phyloP scores from a whole-genome alignment of 1,140 invertebrate genomes.

The Venturia canescens region DNA sequence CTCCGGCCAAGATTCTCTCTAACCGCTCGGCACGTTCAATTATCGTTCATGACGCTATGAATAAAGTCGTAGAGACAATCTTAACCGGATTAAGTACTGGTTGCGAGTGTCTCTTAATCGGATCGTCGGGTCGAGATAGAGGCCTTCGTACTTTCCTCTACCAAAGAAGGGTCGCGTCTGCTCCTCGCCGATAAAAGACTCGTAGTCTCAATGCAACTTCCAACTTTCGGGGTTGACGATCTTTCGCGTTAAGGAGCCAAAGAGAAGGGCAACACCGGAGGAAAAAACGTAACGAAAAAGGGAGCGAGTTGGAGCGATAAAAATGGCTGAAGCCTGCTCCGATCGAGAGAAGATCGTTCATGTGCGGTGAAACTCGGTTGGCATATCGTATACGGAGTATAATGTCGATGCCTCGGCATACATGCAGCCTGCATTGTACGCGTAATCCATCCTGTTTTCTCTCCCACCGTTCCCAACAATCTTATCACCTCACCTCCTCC shows the following conservation, averaged over 20 bases:
- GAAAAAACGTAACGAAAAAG: neutral
- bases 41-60: constrained; percentile 28
- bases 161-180: neutral
- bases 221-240: constrained; percentile 9
- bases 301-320: neutral
- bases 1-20: neutral
- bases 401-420: neutral
- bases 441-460: constrained; percentile 2
- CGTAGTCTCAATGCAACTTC: neutral
- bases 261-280: neutral
- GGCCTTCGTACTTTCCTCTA: neutral
- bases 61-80: constrained; percentile 34
- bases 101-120: constrained; percentile 19
- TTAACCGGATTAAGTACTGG: constrained; percentile 22
- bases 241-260: neutral
- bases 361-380: too few species aligned
- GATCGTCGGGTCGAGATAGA: constrained; percentile 24
- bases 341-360: neutral
- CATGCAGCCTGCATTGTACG: constrained; percentile 21
- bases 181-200: constrained; percentile 1
- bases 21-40: constrained; percentile 17
- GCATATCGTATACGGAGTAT: neutral
- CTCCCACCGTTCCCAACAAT: neutral
- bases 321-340: neutral
- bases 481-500: neutral